Evolutionary conservation across 2,888 invertebrate genomes (phyloP), one percentile per base, ranked within the genome.

Genomic region (Drosophila maculinotata): DNA sequence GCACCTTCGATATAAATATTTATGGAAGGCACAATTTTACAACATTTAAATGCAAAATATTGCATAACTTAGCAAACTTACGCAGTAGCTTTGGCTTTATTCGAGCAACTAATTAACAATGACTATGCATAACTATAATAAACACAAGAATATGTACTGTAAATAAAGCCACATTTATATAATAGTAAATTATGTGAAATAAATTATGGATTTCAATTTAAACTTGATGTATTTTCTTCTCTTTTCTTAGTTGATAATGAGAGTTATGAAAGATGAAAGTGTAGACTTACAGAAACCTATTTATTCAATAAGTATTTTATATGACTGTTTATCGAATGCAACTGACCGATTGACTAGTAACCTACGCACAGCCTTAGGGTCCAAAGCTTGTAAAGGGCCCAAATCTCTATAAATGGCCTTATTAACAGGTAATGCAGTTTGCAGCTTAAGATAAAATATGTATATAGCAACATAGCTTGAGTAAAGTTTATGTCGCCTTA

Each of bases 161-260:
- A 80, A 79, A 82, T 85, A 80, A 79, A 47, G 57, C 64, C 66
- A 81, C 64, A 79, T 76, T 77, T 80, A 83, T 74, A 67, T 57
- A 49, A 72, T 74, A 77, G 67, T 56, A 64, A 64, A 73, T 68
- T 63, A 74, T 59, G 52, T 76, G 58, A 76, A 74, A 67, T 63
- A 59, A 57, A 62, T 63, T 68, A 65, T 53, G 56, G 23, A 73
- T 62, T 66, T 57, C 30, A 65, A 69, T 23, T 26, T 26, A 42
- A 47, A 31, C 41, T 1, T 33, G 2, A n/a, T 39, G 6, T 28
- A 14, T 9, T 20, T 20, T 20, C 20, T 20, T 2, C 20, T 20
- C 4, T 20, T 4, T 20, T 20, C 20, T 20, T 3, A 20, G 4
- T 20, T 20, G 20, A 20, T 3, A 20, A 20, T 20, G 2, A 4